Evolutionary conservation across 1,140 invertebrate species (phyloP).

Genomic region (Meteorus sp.): DNA sequence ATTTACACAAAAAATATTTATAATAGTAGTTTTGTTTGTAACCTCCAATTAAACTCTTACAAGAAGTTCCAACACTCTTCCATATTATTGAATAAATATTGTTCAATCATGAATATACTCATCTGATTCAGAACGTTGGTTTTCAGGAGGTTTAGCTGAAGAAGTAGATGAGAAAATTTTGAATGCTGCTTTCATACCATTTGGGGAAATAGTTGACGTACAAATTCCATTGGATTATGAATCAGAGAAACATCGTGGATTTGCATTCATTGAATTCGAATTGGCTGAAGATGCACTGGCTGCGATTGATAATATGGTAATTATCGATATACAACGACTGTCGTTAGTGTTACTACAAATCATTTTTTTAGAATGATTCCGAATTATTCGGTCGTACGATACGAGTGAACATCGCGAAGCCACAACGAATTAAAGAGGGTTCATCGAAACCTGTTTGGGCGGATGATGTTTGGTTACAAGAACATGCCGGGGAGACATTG

Average conservation of each 20-base stretch:
- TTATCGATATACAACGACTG: too few relatives aligned
- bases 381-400: slow-evolving; percentile 97
- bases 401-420: slow-evolving; percentile 95
- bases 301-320: slow-evolving; percentile 99
- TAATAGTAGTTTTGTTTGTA: neutral
- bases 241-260: slow-evolving; percentile 94
- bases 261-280: slow-evolving; percentile 99
- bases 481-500: slow-evolving; percentile 88
- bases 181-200: slow-evolving; percentile 95
- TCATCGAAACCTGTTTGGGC: slow-evolving; percentile 95
- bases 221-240: slow-evolving; percentile 99
- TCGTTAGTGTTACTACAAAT: too few relatives aligned
- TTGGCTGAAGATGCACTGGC: slow-evolving; percentile 90
- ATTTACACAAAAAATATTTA: slow-evolving; percentile 22
- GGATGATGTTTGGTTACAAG: slow-evolving; percentile 94
- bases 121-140: neutral
- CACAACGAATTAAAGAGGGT: slow-evolving; percentile 93
- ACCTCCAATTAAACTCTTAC: too few relatives aligned
- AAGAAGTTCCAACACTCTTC: too few relatives aligned
- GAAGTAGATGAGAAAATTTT: slow-evolving; percentile 97
- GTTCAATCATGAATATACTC: too few relatives aligned
- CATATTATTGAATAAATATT: too few relatives aligned
- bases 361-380: slow-evolving; percentile 84
- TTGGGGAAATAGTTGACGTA: slow-evolving; percentile 96
- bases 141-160: slow-evolving; percentile 86